These are phyloP conservation scores for Mya arenaria DNA, from an alignment of 1,140 invertebrate genomes.

Conservation along the genomic window DNA sequence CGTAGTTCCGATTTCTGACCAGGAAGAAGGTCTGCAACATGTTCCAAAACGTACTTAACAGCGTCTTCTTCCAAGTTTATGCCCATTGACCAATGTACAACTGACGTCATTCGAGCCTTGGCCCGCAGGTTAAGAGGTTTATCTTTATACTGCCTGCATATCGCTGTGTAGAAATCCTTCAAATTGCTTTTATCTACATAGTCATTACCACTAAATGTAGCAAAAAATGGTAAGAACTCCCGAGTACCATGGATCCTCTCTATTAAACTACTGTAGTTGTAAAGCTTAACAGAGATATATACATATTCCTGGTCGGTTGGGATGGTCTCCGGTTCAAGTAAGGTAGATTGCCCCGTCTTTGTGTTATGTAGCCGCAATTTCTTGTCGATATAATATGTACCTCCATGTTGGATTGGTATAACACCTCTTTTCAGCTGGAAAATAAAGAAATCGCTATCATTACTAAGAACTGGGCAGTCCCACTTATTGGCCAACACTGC, in stretches of 20 bases:
- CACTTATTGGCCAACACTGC: constrained; percentile 89
- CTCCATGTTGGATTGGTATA: constrained; percentile 89
- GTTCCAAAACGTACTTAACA: constrained; percentile 82
- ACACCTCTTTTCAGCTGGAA: constrained; percentile 88
- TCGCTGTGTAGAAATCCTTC: constrained; percentile 86
- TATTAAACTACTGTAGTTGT: constrained; percentile 87
- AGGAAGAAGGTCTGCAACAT: constrained; percentile 60
- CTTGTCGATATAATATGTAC: constrained; percentile 85
- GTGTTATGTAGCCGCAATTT: constrained; percentile 48
- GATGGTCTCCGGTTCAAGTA: not conserved
- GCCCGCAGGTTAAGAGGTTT: constrained; percentile 77
- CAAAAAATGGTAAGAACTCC: constrained; percentile 88
- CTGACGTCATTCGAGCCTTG: constrained; percentile 85
- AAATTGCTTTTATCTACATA: constrained; percentile 88
- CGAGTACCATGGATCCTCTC: constrained; percentile 54
- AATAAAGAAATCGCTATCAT: constrained; percentile 96
- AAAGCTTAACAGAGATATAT: constrained; percentile 87
- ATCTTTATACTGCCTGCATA: constrained; percentile 84
- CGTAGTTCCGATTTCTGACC: constrained; percentile 30
- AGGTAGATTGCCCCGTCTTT: not conserved
- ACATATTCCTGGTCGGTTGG: constrained; percentile 52
- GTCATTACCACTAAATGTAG: constrained; percentile 92
- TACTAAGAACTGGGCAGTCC: constrained; percentile 92
- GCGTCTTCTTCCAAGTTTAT: constrained; percentile 85
- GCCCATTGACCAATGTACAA: constrained; percentile 89